Percentiles rank a stretch among this genome's conserved stretches.
Conservation (phyloP, 2,113 vertebrate genomes). For the Todiramphus saurophagus region DNA sequence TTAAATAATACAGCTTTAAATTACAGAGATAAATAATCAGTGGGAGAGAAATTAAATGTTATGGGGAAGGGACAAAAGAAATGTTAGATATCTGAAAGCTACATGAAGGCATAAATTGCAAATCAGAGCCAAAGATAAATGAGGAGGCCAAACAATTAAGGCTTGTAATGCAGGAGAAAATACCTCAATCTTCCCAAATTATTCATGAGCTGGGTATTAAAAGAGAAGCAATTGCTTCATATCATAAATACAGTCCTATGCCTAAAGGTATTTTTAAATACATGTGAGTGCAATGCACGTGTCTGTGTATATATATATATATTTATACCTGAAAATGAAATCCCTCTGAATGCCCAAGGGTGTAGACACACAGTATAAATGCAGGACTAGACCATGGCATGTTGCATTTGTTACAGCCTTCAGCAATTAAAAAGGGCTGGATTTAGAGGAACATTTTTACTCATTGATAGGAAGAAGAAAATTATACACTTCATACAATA, state of each 20-base stretch:
- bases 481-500: background rate
- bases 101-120: constrained; percentile 3
- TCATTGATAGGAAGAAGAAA: background rate
- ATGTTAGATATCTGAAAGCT: constrained; percentile 37
- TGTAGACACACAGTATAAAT: background rate
- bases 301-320: background rate
- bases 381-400: background rate
- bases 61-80: constrained; percentile 37
- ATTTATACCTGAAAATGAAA: background rate
- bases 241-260: background rate
- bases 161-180: constrained; percentile 26
- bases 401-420: background rate
- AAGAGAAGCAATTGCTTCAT: constrained; percentile 28
- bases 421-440: constrained; percentile 1
- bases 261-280: constrained; percentile 3
- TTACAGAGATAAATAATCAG: constrained; percentile 64
- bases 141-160: constrained; percentile 18
- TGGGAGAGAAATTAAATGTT: constrained; percentile 48
- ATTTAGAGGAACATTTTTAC: background rate
- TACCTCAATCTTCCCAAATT: constrained; percentile 1
- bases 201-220: constrained; percentile 49
- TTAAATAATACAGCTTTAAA: constrained; percentile 60
- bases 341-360: background rate
- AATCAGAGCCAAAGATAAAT: constrained; percentile 28
- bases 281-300: background rate